A percentile compares a stretch with the other conserved stretches of the same genome.
Evolutionary conservation across 2,113 vertebrate species (phyloP).

Genomic region (Mustela nigripes): DNA sequence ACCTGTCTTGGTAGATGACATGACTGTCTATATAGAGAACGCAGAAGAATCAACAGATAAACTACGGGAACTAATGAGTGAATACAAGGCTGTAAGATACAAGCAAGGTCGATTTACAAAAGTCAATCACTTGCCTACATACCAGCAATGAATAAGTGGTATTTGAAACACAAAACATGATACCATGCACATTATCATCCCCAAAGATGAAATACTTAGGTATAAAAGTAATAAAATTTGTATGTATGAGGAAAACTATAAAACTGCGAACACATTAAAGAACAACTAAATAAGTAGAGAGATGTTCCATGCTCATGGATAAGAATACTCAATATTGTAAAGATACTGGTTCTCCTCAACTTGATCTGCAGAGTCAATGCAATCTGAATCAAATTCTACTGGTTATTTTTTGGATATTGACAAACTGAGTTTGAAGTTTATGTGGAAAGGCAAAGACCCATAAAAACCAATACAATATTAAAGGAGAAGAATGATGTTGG

Average conservation of each 20-base stretch:
- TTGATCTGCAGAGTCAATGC: conserved; percentile 31
- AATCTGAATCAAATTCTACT: not conserved
- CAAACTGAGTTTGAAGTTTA: not conserved
- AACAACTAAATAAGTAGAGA: not conserved
- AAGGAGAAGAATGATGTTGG: not conserved
- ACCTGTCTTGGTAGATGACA: not conserved
- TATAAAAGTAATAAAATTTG: not conserved
- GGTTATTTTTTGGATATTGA: not conserved
- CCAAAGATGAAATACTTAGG: not conserved
- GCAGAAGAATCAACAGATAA: not conserved
- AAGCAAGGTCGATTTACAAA: not conserved
- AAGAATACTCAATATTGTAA: not conserved
- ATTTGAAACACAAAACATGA: not conserved
- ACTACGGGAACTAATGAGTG: not conserved
- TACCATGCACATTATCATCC: not conserved
- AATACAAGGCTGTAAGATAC: not conserved
- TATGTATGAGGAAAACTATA: not conserved
- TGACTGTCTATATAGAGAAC: not conserved
- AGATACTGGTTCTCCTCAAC: not conserved
- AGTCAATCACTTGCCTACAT: not conserved
- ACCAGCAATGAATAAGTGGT: not conserved
- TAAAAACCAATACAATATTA: not conserved
- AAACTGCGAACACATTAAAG: not conserved
- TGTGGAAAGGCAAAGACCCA: not conserved
- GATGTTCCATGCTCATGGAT: not conserved